Evolutionary conservation across 2,113 vertebrate species (phyloP), one percentile per base, ranked within the genome.

Genomic region (Tetrax tetrax): DNA sequence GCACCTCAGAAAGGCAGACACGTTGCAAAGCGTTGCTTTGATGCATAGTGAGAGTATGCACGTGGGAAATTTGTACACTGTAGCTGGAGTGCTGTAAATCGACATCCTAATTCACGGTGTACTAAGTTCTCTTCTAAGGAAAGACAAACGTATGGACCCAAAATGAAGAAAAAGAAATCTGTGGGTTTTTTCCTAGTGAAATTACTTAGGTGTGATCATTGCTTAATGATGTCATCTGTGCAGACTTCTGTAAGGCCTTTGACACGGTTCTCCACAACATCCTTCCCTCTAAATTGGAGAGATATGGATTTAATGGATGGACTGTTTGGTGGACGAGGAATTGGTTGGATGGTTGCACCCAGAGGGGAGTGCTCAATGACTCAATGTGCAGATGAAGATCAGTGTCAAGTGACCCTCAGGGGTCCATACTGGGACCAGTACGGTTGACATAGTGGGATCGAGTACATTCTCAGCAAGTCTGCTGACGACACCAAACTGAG

Each of bases 31-130:
- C 47, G 27, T 5, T 60, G 87, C 48, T 68, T 45, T 57, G 69
- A 48, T 91, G n/a, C 2, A 0, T 14, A 38, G n/a, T 0, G 0
- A 56, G 47, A 71, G 37, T 37, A 33, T 57, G 59, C 66, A 38
- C 45, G 2, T 77, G 70, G 75, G 83, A 77, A 61, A 77, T 77
- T 22, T 61, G 50, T 57, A 38, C 31, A 6, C 20, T 50, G 66
- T 50, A 61, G 64, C 68, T 70, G 83, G 28, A 43, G 41, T 43
- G 63, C 37, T 81, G 60, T 38, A 60, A 81, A 84, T 38, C 21
- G 9, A 4, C 53, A 25, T 61, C 74, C 53, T 85, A 27, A 82
- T 53, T 72, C 7, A 14, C 65, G 57, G 37, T 33, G 20, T 65
- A 14, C 27, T 57, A 51, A 65, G 21, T 84, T 70, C 23, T 45